Evolutionary conservation across 2,113 vertebrate species (phyloP), one percentile per base, ranked within the genome.

Genomic region (Seriola aureovittata): DNA sequence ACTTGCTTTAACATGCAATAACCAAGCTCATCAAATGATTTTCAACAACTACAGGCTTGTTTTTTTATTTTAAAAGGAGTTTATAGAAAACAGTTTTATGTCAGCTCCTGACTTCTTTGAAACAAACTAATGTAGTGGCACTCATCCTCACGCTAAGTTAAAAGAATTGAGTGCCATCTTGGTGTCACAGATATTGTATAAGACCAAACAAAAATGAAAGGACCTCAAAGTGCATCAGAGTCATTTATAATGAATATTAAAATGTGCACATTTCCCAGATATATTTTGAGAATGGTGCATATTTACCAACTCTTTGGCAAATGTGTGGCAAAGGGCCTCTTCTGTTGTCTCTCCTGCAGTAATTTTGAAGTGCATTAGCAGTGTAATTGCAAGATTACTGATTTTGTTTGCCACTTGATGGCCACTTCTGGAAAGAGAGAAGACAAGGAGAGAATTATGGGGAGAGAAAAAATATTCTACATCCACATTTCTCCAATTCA

Each of bases 401-500:
- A 19, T 29, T 21, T 21, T 21, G 38, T 80, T 48, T 29, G 29
- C 29, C 29, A 29, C 29, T 29, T 40, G 17, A 60, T 40, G 17
- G 14, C 69, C 8, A 6, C 19, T 36, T 52, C 34, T 67, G 68
- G 17, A 62, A 71, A 62, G 54, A 38, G 7, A 60, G 19, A 60
- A 29, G 46, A 64, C 29, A 63, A 40, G 2, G 2, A 69, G 32
- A 19, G 4, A 29, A 44, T 67, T 59, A 66, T 16, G 8, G 75
- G n/a, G 8, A 34, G 38, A 68, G 68, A 59, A 60, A 75, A 65
- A 62, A 62, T 57, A 21, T 80, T 32, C 52, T 14, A 34, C 38
- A 52, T 69, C 62, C 23, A 67, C 38, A 78, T 82, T 80, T 77
- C 63, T n/a, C 23, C 34, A 65, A 80, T 65, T 76, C 42, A 64